A percentile compares a stretch with the other conserved stretches of the same genome.
phyloP scores from a whole-genome alignment of 2,113 vertebrate species.

The Xerus inauris region DNA sequence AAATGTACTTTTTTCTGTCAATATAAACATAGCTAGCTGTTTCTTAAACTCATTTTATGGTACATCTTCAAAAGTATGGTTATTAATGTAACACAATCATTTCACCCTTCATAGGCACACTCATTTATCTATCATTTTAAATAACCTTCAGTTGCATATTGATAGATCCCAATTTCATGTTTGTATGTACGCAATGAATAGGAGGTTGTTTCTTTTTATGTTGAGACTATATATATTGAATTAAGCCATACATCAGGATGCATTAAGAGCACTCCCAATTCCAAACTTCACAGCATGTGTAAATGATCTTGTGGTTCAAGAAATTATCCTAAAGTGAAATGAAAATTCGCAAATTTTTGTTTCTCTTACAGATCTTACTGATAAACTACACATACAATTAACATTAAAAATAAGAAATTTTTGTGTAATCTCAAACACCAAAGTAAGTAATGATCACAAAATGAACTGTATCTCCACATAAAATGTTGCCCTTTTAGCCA shows the following conservation, averaged over 20 bases:
- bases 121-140: constrained; percentile 49
- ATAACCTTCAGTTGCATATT: background rate
- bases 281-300: constrained; percentile 24
- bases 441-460: constrained; percentile 65
- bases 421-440: constrained; percentile 57
- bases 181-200: constrained; percentile 38
- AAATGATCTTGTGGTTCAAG: constrained; percentile 43
- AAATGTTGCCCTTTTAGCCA: constrained; percentile 62
- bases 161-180: constrained; percentile 22
- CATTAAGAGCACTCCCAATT: constrained; percentile 29
- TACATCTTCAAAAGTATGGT: constrained; percentile 57
- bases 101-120: constrained; percentile 47
- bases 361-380: constrained; percentile 57
- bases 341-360: constrained; percentile 62
- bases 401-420: constrained; percentile 59
- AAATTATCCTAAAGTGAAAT: constrained; percentile 49
- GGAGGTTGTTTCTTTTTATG: background rate
- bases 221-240: constrained; percentile 5
- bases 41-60: constrained; percentile 54
- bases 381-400: constrained; percentile 62
- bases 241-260: constrained; percentile 36
- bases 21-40: constrained; percentile 32
- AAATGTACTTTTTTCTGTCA: constrained; percentile 43
- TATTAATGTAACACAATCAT: constrained; percentile 45
- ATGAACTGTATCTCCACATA: constrained; percentile 67